phyloP scores from a whole-genome alignment of 2,113 vertebrate genomes.

The Chelonoidis abingdonii region DNA sequence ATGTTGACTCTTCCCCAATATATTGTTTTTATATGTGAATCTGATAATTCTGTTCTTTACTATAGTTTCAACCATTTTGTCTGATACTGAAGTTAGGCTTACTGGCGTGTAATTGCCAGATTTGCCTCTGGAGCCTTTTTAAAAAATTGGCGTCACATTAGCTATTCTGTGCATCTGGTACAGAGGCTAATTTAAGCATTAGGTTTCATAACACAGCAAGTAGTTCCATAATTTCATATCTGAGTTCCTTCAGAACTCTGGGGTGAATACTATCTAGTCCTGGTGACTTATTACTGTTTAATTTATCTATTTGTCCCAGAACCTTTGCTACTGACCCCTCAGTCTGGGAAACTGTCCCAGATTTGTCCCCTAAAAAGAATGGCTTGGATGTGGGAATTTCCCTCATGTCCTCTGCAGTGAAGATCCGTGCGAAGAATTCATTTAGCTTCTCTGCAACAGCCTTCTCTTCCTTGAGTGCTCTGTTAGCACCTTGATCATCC shows the following conservation, averaged over 20 bases:
- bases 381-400: background rate
- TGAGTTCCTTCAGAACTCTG: background rate
- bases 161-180: background rate
- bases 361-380: background rate
- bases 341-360: background rate
- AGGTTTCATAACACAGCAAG: background rate
- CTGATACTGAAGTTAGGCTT: background rate
- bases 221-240: background rate
- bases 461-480: background rate
- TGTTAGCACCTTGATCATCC: background rate
- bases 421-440: background rate
- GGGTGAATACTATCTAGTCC: background rate
- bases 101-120: background rate
- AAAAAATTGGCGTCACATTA: background rate
- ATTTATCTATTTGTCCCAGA: background rate
- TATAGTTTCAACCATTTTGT: background rate
- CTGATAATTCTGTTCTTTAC: background rate
- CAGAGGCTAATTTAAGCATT: background rate
- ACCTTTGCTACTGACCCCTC: background rate
- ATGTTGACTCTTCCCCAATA: background rate
- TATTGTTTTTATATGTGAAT: background rate
- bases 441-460: background rate
- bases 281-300: background rate
- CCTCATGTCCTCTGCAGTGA: background rate
- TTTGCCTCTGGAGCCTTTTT: background rate